Base-by-base conservation (phyloP, 2,888 invertebrate genomes). In the Lochmaea crataegi region DNA sequence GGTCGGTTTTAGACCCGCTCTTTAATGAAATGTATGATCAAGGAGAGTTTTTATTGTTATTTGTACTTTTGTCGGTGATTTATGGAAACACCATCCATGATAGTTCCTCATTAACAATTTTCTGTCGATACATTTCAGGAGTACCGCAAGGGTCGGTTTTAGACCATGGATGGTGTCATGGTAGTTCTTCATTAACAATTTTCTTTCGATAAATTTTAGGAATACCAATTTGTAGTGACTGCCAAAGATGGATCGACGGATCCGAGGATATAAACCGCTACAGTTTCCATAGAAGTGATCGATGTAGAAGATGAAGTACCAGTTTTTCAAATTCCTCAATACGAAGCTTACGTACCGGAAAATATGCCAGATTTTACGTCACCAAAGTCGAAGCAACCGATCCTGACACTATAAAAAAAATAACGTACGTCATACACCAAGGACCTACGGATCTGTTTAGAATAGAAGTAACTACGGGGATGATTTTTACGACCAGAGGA, bases 221-320 rank as follows among this genome's bases (percentile, higher is more conserved):
- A 91, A 58, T 94, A 94, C 83, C 90, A 91, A 75, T 94, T 96
- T 85, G 95, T 96, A 57, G 95, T 96, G 10, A 96, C 96, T 0
- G 96, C 96, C 1, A 93, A 92, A 83, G 97, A 97, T 83, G 94
- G 95, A 22, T 96, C 95, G 0, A 91, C 93, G 0, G 95, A 96
- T 88, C 92, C 94, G 5, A 90, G 96, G 14, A 88, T 96, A 51
- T 95, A 96, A 2, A 96, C 96, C 0, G 95, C 96, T 0, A 94
- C 95, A 0, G 95, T 96, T 11, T 93, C 94, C 0, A 92, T 97
- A 0, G 88, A 89, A 79, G 95, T 96, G 0, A 88, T 91, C 66
- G 96, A 97, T 84, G 88, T 93, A 0, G 92, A 94, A 69, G 97
- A 97, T 83, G 96, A 96, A 85, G 89, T 92, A 53, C 96, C 96